phyloP scores from a whole-genome alignment of 2,888 invertebrate species.

The Pandemis heparana region DNA sequence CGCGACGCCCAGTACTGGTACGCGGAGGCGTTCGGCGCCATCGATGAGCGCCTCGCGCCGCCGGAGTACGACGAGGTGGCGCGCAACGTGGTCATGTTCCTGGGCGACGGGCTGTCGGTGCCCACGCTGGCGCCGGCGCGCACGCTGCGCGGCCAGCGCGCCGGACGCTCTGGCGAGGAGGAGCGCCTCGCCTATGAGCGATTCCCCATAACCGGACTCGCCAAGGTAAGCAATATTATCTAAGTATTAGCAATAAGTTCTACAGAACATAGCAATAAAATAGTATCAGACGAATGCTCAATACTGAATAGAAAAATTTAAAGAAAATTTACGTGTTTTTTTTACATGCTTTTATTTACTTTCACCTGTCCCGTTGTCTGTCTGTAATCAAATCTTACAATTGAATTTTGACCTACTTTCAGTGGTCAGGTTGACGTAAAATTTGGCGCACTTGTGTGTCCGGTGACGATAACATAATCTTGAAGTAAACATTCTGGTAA shows the following conservation, averaged over 20 bases:
- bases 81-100: conserved; percentile 87
- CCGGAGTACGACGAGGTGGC: conserved; percentile 67
- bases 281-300: no score
- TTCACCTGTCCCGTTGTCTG: no score
- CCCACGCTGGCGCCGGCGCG: conserved; percentile 88
- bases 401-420: no score
- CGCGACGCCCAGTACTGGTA: conserved; percentile 46
- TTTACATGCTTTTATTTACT: no score
- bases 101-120: conserved; percentile 91
- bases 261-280: background rate
- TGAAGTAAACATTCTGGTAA: no score
- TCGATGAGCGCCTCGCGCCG: conserved; percentile 59
- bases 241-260: background rate
- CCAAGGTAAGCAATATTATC: conserved; percentile 49
- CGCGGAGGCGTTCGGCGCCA: conserved; percentile 48
- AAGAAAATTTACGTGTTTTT: no score
- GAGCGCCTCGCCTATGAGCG: conserved; percentile 84
- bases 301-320: no score
- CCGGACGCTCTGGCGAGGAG: conserved; percentile 83
- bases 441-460: no score
- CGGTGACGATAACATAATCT: no score
- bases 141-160: conserved; percentile 85
- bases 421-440: no score
- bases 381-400: no score
- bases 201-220: conserved; percentile 84